Evolutionary conservation across 1,140 invertebrate genomes (phyloP), one percentile per base, ranked within the genome.

Genomic region (Halictus rubicundus): DNA sequence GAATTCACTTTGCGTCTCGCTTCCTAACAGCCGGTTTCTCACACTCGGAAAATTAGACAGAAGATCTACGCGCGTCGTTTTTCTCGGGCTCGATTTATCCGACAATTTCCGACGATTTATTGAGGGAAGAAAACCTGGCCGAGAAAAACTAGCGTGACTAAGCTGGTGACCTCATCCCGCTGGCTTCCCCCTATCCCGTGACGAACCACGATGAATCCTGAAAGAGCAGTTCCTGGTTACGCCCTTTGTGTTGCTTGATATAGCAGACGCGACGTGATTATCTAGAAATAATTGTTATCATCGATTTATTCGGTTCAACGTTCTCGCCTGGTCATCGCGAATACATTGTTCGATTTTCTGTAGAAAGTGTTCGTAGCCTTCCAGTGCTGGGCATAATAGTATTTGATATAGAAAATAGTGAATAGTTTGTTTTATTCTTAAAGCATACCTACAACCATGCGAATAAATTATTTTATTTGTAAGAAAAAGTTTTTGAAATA

Each of bases 271-370:
- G 23, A 68, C 60, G 61, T 60, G 68, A 66, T 63, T 78, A 54
- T 42, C 61, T 39, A 42, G 19, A 54, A 72, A 69, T 78, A 78
- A 76, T 83, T 70, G 77, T 70, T 78, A 78, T 66, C 60, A 71
- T 80, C 78, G 39, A 60, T 4, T n/a, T 16, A 49, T 16, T 52
- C 49, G 49, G 19, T 16, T 6, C 49, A 5, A 52, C 19, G 14
- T 52, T 21, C 14, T n/a, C 49, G 10, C 42, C 0, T 46, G 10
- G 42, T 46, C 10, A 12, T 46, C 32, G 32, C 32, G 32, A 32
- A 19, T 16, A 52, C 16, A 21, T 6, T 52, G 14, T 2, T 52
- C 16, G 19, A 52, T 19, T 19, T 19, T 52, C 16, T 16, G 14
- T 52, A 7, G 16, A 52, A 46, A 46, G 10, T 42, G 10, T 0